Conservation (phyloP, 1,140 invertebrate species). For the Oedothorax gibbosus region DNA sequence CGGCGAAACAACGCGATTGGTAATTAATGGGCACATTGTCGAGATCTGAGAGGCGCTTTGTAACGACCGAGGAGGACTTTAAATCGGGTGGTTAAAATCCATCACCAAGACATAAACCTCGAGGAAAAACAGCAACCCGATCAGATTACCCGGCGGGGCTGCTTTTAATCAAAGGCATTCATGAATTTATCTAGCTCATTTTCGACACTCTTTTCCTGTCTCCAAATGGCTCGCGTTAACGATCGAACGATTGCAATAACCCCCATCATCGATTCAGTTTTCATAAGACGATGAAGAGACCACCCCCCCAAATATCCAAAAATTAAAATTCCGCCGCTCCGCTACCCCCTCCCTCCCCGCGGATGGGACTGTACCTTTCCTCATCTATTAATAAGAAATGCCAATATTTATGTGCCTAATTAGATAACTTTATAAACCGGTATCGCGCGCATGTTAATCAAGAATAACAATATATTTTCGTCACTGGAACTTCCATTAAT, state of each 20-base stretch:
- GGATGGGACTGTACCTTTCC: constrained; percentile 36
- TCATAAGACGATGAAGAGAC: constrained; percentile 49
- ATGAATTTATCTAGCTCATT: constrained; percentile 61
- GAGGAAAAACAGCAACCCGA: constrained; percentile 49
- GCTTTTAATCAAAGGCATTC: constrained; percentile 58
- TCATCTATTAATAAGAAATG: constrained; percentile 62
- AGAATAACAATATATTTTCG: constrained; percentile 62
- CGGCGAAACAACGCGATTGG: neutral
- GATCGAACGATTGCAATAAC: constrained; percentile 61
- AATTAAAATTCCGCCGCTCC: constrained; percentile 55
- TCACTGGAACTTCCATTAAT: constrained; percentile 59
- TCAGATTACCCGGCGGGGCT: constrained; percentile 53
- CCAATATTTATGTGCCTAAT: constrained; percentile 62
- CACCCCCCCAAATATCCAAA: constrained; percentile 48
- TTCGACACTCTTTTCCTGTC: constrained; percentile 39
- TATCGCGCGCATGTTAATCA: constrained; percentile 61
- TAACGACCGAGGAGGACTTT: neutral
- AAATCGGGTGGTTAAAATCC: constrained; percentile 17
- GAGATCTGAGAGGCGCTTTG: neutral
- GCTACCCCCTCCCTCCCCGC: constrained; percentile 4
- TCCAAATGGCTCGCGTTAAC: constrained; percentile 48
- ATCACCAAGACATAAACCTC: constrained; percentile 34
- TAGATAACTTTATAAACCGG: constrained; percentile 62
- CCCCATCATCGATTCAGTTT: constrained; percentile 58
- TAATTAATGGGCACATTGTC: constrained; percentile 43